phyloP scores from a whole-genome alignment of 2,113 vertebrate species.

The Girardinichthys multiradiatus region DNA sequence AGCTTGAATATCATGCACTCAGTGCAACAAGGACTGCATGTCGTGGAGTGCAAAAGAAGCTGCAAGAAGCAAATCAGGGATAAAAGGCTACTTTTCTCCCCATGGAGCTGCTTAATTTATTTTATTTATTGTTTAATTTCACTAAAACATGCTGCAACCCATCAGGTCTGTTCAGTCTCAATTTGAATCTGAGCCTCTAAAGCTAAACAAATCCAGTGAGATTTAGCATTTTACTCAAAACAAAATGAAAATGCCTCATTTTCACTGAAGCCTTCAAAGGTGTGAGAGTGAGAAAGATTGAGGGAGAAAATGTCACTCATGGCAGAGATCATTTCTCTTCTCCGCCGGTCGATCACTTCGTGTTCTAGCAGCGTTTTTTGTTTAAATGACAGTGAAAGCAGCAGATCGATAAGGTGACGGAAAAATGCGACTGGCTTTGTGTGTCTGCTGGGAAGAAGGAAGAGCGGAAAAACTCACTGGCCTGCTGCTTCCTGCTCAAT shows the following conservation, averaged over 20 bases:
- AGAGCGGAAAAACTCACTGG: slow-evolving; percentile 37
- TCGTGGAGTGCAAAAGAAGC: neutral
- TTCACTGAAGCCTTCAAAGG: neutral
- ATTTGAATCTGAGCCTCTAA: neutral
- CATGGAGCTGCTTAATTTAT: neutral
- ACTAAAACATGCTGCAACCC: neutral
- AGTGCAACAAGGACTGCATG: neutral
- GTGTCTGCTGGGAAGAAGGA: slow-evolving; percentile 50
- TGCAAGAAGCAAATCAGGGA: neutral
- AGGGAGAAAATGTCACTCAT: neutral
- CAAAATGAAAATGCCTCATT: neutral
- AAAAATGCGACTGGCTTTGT: slow-evolving; percentile 37
- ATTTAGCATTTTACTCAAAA: neutral
- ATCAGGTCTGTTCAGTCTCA: neutral
- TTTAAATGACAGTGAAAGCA: slow-evolving; percentile 47
- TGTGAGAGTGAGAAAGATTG: neutral
- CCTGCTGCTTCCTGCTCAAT: slow-evolving; percentile 12
- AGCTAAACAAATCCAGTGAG: neutral
- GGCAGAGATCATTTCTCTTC: slow-evolving; percentile 17
- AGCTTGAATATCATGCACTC: neutral
- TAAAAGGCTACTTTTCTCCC: neutral
- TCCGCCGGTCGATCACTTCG: slow-evolving; percentile 40
- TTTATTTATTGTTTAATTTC: neutral
- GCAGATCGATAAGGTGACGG: slow-evolving; percentile 51
- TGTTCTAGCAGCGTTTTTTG: slow-evolving; percentile 55